Evolutionary conservation across 2,797 vertebrate species (phyloP).

Genomic region (Ateles fusciceps): DNA sequence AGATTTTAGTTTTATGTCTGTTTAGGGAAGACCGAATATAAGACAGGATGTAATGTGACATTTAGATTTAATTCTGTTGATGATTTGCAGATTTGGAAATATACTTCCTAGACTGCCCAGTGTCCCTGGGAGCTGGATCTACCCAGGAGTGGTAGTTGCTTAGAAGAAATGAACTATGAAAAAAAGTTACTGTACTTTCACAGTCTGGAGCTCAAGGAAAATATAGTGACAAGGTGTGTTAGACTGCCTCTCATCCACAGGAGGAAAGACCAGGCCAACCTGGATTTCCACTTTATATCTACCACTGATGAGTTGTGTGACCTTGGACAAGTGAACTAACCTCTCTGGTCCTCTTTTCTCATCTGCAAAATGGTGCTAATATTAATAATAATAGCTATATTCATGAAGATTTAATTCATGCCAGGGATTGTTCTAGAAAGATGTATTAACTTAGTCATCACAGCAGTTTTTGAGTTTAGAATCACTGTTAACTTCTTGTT

Average conservation of each 20-base stretch:
- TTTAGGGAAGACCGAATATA: conserved; percentile 30
- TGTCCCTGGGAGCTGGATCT: not conserved
- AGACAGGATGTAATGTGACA: conserved; percentile 45
- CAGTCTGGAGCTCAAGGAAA: not conserved
- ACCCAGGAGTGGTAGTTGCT: not conserved
- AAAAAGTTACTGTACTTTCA: not conserved
- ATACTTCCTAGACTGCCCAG: not conserved
- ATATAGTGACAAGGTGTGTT: not conserved
- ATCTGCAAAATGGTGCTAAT: not conserved
- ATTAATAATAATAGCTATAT: not conserved
- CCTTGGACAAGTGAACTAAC: not conserved
- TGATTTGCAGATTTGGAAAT: not conserved
- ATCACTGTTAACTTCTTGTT: not conserved
- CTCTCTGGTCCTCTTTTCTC: conserved; percentile 3
- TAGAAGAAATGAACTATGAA: not conserved
- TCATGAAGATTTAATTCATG: not conserved
- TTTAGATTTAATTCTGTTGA: conserved; percentile 50
- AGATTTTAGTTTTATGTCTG: conserved; percentile 47
- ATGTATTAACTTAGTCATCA: not conserved
- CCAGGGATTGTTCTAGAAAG: not conserved
- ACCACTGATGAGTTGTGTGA: not conserved
- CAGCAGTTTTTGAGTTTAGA: not conserved
- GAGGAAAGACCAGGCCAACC: not conserved
- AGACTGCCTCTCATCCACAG: not conserved
- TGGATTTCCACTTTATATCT: not conserved